Evolutionary conservation across 2,888 invertebrate species (phyloP).

Genomic region (Diogma glabrata): DNA sequence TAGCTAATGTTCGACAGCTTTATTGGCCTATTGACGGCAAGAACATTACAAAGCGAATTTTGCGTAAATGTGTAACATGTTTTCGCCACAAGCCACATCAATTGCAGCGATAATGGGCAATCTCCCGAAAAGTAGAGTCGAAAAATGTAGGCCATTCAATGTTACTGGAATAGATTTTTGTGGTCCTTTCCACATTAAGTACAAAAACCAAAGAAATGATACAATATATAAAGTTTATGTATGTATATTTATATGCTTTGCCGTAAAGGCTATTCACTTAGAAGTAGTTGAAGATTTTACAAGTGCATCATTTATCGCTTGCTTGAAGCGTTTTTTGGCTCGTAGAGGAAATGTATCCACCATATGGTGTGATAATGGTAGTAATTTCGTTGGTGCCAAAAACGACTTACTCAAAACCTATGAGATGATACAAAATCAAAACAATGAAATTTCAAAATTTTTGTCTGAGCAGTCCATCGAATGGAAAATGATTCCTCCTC

Average conservation of each 20-base stretch:
- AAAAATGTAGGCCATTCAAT: background rate
- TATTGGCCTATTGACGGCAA: background rate
- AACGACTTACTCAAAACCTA: background rate
- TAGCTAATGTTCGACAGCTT: background rate
- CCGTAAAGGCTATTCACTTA: background rate
- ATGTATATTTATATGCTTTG: too few species aligned
- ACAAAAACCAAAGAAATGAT: background rate
- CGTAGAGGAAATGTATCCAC: background rate
- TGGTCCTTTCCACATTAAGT: background rate
- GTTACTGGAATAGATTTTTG: background rate
- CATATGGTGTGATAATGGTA: background rate
- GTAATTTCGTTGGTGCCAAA: background rate
- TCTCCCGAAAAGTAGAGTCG: background rate
- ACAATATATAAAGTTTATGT: background rate
- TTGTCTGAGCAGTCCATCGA: too few species aligned
- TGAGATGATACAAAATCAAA: too few species aligned
- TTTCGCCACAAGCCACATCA: background rate
- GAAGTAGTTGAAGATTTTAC: background rate
- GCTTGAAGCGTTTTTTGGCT: background rate
- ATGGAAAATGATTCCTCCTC: too few species aligned
- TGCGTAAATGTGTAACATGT: too few species aligned
- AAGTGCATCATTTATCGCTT: too few species aligned
- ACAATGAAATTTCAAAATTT: too few species aligned
- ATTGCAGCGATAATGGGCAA: background rate
- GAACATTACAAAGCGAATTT: background rate